Evolutionary conservation across 2,113 vertebrate genomes (phyloP), one percentile per base, ranked within the genome.

Genomic region (Gadus macrocephalus): DNA sequence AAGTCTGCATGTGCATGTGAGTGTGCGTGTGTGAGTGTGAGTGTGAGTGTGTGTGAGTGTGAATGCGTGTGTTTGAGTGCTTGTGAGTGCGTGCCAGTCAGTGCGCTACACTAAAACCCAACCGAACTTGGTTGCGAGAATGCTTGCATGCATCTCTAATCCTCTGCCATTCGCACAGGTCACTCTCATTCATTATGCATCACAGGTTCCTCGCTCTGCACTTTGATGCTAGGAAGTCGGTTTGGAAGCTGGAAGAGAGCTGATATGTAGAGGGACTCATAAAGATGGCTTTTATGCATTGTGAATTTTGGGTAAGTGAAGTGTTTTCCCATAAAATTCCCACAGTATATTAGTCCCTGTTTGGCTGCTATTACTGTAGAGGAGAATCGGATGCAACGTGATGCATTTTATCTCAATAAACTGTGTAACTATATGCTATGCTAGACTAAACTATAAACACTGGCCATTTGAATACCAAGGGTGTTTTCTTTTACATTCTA

Each of bases 171-270:
- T 78, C 71, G 69, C 67, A 76, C 73, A 75, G 78, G 79, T 83
- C 81, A 80, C 72, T 61, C 77, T 81, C 74, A 85, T 89, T 86
- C 70, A 87, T 85, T 70, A 89, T 85, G 71, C 81, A 87, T 81
- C 77, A 28, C 65, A 71, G 76, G 75, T 74, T 80, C 72, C 77
- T 56, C 59, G 72, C 73, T 81, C 67, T 69, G 78, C 65, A 67
- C 78, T 86, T 81, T 81, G 79, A 83, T 85, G 81, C 83, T 64
- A 31, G 82, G 84, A 87, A 87, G 82, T 75, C 76, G 81, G 4
- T 86, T 79, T 79, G 31, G 69, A 71, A 78, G 28, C 68, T 79
- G 78, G 76, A 81, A 75, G 28, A 77, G 67, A 82, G 73, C 82
- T 63, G 49, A 15, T 58, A 72, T 78, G 73, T 72, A 63, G 31